Base-by-base conservation (phyloP, 2,888 invertebrate genomes). In the Hydrotaea diabolus region DNA sequence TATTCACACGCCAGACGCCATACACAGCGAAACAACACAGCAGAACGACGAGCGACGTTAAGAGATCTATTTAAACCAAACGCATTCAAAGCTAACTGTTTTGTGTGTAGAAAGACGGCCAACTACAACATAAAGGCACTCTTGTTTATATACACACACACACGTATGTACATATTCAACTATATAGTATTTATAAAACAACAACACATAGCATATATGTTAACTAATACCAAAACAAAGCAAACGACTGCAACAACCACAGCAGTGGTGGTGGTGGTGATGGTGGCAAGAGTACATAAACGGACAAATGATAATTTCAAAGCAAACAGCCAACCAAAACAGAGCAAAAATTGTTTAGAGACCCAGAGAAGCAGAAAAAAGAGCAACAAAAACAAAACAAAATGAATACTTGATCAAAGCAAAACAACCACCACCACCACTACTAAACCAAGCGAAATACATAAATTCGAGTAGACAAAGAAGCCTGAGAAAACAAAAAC, bases 241-340 rank as follows among this genome's bases (percentile, higher is more conserved):
- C n/a, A 2, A 82, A 39, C 79, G 80, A 77, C 77, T 74, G 15
- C 69, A 66, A 66, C 66, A 69, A 59, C 7, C 17, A 15, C 64
- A 39, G 43, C n/a, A n/a, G n/a, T n/a, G n/a, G n/a, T n/a, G n/a
- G n/a, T 17, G 7, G 39, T 19, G 11, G 39, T 17, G 7, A 43
- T 19, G 11, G 39, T 5, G 39, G 17, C 43, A 15, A 66, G 23
- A 23, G 66, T 66, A 66, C 17, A 66, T 66, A 69, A 69, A 69
- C 17, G 69, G 15, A 46, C 69, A 85, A 85, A 85, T 85, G 76
- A 82, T 80, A 85, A 85, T 82, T 85, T 82, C 36, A 77, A 82
- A 79, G 77, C 73, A 66, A 85, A 85, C 85, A 85, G 85, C 85
- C 85, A 85, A 85, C 85, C 85, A 85, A 85, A 85, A 85, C 82